A percentile compares a stretch with the other conserved stretches of the same genome.
These are phyloP conservation scores for Tillus elongatus DNA, from an alignment of 2,888 invertebrate species.

Conservation along the genomic window DNA sequence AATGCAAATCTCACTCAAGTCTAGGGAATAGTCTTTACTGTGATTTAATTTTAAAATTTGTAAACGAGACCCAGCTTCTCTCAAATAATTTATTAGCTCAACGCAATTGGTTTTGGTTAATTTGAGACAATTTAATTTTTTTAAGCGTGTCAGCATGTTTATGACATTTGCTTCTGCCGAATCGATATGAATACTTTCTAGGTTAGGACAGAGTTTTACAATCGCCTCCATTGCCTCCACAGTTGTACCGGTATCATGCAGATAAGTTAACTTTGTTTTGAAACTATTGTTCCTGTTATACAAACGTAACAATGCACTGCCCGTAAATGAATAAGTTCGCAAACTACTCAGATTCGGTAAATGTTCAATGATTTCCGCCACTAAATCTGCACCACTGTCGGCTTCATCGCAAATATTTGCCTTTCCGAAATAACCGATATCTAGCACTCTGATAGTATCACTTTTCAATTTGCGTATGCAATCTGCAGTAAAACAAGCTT, in stretches of 20 bases:
- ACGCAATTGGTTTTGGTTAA: slow-evolving; percentile 53
- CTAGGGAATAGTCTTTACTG: slow-evolving; percentile 28
- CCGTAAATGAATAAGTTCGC: slow-evolving; percentile 60
- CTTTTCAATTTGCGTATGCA: slow-evolving; percentile 52
- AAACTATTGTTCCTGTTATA: slow-evolving; percentile 47
- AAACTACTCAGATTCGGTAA: slow-evolving; percentile 56
- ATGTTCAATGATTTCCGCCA: slow-evolving; percentile 53
- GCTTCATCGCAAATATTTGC: slow-evolving; percentile 52
- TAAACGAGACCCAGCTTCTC: slow-evolving; percentile 35
- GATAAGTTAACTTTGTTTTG: slow-evolving; percentile 55
- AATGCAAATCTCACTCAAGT: slow-evolving; percentile 32
- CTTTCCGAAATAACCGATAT: slow-evolving; percentile 62
- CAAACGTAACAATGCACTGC: slow-evolving; percentile 51
- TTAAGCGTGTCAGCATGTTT: slow-evolving; percentile 44
- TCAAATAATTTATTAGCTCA: slow-evolving; percentile 51
- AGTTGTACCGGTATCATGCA: slow-evolving; percentile 58
- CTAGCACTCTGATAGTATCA: slow-evolving; percentile 51
- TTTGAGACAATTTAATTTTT: slow-evolving; percentile 49
- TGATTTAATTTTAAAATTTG: slow-evolving; percentile 33
- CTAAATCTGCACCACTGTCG: slow-evolving; percentile 41
- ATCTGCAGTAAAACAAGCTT: slow-evolving; percentile 57
- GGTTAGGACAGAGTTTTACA: slow-evolving; percentile 49
- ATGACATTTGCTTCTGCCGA: slow-evolving; percentile 42
- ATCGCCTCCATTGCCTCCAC: slow-evolving; percentile 52
- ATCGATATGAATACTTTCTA: slow-evolving; percentile 59